Conservation (phyloP, 2,797 vertebrate species). For the Lacerta agilis region DNA sequence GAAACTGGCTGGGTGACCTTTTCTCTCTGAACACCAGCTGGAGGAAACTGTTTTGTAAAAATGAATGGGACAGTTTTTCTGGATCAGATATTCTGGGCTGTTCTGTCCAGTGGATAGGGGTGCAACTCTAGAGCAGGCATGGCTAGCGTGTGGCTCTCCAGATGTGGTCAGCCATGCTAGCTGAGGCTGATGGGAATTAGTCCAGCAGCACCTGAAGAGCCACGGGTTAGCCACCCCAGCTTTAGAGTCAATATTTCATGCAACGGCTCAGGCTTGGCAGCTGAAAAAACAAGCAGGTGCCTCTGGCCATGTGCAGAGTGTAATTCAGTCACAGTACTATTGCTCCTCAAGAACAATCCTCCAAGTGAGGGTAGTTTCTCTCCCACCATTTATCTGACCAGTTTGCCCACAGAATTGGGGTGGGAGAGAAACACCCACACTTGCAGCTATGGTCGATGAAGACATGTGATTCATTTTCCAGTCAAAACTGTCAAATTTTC, state of each 20-base stretch:
- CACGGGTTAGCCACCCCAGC: too few species aligned
- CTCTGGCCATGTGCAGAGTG: neutral
- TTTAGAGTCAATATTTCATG: neutral
- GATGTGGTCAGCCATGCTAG: too few species aligned
- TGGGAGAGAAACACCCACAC: neutral
- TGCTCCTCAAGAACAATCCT: neutral
- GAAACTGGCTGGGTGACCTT: neutral
- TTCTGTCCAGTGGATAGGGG: neutral
- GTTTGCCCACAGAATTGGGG: neutral
- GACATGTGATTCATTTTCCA: too few species aligned
- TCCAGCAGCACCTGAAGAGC: too few species aligned
- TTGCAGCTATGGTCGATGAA: neutral
- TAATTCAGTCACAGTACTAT: neutral
- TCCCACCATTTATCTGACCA: neutral
- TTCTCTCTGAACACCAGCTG: neutral
- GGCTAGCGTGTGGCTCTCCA: too few species aligned
- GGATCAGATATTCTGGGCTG: neutral
- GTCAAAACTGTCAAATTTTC: too few species aligned
- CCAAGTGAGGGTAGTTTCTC: neutral
- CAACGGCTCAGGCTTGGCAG: neutral
- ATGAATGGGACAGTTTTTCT: neutral
- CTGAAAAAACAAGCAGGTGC: neutral
- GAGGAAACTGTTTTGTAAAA: neutral
- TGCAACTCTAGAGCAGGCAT: too few species aligned
- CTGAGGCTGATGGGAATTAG: too few species aligned